Base-by-base conservation (phyloP, 2,797 vertebrate genomes). In the Takifugu ocellatus region DNA sequence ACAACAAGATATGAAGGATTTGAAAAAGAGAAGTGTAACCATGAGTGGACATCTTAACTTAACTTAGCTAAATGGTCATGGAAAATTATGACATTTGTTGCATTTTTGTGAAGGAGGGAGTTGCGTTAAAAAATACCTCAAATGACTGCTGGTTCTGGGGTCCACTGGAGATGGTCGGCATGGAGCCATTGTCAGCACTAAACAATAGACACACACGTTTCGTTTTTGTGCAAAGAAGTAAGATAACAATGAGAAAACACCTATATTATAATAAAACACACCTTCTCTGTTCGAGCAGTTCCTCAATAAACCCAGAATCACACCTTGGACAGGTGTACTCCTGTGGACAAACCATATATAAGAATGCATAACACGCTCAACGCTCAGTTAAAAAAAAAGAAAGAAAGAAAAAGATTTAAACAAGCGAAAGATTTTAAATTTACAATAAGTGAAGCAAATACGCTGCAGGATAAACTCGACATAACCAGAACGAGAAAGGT, bases 231-330 rank as follows among this genome's bases (percentile, higher is more conserved):
- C 21, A 21, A 21, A 46, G 7, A 21, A 21, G 16, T 46, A n/a
- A 46, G 17, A 31, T 1, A n/a, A 14, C 31, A 33, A 10, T 33
- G 31, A 39, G 36, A 39, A 4, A 39, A 14, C 36, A 39, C 3
- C 11, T 29, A 7, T 24, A 25, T 63, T 29, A 48, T 4, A 61
- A 25, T 24, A 5, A 47, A 56, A 73, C 80, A 62, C 85, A 98
- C 95, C 94, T 96, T 42, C 92, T 90, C 71, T 96, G 94, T 66
- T 95, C 94, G 0, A 94, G 92, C 62, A 97, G 92, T 62, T 98
- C 96, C 71, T 99, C 96, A n/a, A 99, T 98, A 76, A 99, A 99
- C 7, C 97, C 96, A 16, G 96, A 98, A 50, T 98, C 95, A 68
- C 97, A 99, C 80, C 93, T 91, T 2, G 96, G 97, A 86, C 97